Base-by-base conservation (phyloP, 2,113 vertebrate genomes). In the Irena cyanogastra region DNA sequence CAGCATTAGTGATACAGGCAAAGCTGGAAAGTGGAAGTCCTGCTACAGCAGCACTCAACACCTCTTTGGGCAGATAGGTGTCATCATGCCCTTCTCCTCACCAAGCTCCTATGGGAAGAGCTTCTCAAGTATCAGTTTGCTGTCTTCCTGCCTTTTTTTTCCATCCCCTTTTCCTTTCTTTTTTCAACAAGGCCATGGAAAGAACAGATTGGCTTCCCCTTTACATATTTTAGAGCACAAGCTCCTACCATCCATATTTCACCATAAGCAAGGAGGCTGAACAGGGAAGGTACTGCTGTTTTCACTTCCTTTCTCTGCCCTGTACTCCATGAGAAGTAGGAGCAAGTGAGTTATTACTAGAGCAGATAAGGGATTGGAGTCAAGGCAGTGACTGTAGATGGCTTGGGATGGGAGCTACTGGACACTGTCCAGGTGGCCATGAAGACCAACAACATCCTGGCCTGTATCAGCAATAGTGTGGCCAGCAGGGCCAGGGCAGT, bases 131-230 rank as follows among this genome's bases (percentile, higher is more conserved):
- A 71, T 11, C 12, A 1, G 2, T 54, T 41, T 26, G 13, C 41
- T 64, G 12, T 54, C 49, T 68, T 47, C 26, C 54, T 37, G 17
- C 14, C 23, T 27, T 80, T 63, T 30, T 21, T 52, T 1, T 17
- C 23, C 22, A 3, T 10, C 5, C 3, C 2, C 1, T 6, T 11
- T 7, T 22, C 9, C 35, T 17, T 76, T 37, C 4, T 64, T 78
- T 42, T 75, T 65, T 27, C 57, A 66, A 14, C 26, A 59, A 71
- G 61, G 42, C 56, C 5, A 1, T 19, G 16, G 18, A 20, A 68
- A 90, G 33, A 85, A 45, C 1, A 54, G 12, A 79, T 59, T 41
- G 79, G 8, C 14, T 80, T 50, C 16, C 21, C 9, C 11, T 72
- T 83, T 6, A 83, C 0, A 1, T n/a, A 50, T 87, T 60, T 83